These are phyloP conservation scores for Drosophila ezoana DNA, from an alignment of 2,888 invertebrate genomes.

Conservation along the genomic window DNA sequence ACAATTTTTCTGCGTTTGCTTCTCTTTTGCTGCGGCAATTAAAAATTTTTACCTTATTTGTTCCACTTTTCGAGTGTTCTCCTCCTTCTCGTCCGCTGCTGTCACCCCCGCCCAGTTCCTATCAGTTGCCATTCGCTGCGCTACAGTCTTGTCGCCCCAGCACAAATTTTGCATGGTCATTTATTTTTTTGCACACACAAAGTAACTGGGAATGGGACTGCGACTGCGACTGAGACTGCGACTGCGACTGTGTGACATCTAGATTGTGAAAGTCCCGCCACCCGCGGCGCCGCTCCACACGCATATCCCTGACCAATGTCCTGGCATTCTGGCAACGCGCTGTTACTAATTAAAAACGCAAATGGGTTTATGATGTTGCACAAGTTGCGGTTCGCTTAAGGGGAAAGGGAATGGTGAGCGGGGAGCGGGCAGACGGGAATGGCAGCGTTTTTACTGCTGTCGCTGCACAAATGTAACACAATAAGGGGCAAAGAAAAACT, in stretches of 20 bases:
- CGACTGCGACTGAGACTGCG: conserved; percentile 1
- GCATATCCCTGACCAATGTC: conserved; percentile 57
- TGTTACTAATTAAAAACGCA: conserved; percentile 80
- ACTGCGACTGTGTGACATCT: conserved; percentile 50
- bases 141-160: conserved; percentile 43
- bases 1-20: conserved; percentile 44
- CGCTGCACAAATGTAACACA: conserved; percentile 72
- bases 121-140: conserved; percentile 44
- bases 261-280: conserved; percentile 37
- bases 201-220: conserved; percentile 11
- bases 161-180: conserved; percentile 74
- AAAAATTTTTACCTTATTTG: conserved; percentile 79
- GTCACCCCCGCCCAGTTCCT: conserved; percentile 5
- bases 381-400: conserved; percentile 69
- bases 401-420: neutral
- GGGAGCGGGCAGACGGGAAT: neutral
- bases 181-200: conserved; percentile 50
- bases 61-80: conserved; percentile 60
- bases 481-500: conserved; percentile 33
- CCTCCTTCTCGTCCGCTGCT: conserved; percentile 5
- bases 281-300: conserved; percentile 20
- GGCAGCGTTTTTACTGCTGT: conserved; percentile 66
- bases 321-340: conserved; percentile 56
- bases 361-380: conserved; percentile 81
- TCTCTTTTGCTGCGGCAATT: conserved; percentile 66